A percentile compares a stretch with the other conserved stretches of the same genome.
These are phyloP conservation scores for Canis aureus DNA, from an alignment of 2,113 vertebrate species.

Conservation along the genomic window DNA sequence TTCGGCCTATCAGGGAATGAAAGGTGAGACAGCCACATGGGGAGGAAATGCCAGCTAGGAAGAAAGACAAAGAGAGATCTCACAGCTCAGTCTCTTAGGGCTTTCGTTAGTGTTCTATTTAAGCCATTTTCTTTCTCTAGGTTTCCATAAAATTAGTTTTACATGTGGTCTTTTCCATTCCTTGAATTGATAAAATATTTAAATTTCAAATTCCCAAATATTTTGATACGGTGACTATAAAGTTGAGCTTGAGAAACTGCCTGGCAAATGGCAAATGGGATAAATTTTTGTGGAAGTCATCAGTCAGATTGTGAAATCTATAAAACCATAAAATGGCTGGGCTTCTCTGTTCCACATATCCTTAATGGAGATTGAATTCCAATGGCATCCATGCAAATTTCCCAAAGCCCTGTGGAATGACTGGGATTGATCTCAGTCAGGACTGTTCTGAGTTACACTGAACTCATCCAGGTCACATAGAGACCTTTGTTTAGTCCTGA, in stretches of 20 bases:
- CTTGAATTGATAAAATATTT: constrained; percentile 47
- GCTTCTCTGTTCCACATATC: background rate
- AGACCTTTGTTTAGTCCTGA: background rate
- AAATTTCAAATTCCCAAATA: constrained; percentile 58
- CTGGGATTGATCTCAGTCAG: constrained; percentile 17
- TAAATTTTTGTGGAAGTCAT: background rate
- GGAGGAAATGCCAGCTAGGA: background rate
- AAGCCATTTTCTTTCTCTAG: constrained; percentile 8
- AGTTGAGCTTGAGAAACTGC: constrained; percentile 53
- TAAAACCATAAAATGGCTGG: background rate
- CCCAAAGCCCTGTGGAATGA: constrained; percentile 31
- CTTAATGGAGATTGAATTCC: constrained; percentile 49
- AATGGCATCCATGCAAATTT: constrained; percentile 60
- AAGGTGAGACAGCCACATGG: background rate
- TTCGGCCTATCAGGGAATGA: background rate
- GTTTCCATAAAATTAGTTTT: constrained; percentile 56
- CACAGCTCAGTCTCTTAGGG: background rate
- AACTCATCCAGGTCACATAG: background rate
- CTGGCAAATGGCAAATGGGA: background rate
- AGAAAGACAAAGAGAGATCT: background rate
- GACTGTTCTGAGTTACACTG: background rate
- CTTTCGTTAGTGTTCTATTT: background rate
- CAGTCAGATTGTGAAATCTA: constrained; percentile 33
- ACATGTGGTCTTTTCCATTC: background rate
- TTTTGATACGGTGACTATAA: background rate